Evolutionary conservation across 2,113 vertebrate species (phyloP), one percentile per base, ranked within the genome.

Genomic region (Chrysochloris asiatica): DNA sequence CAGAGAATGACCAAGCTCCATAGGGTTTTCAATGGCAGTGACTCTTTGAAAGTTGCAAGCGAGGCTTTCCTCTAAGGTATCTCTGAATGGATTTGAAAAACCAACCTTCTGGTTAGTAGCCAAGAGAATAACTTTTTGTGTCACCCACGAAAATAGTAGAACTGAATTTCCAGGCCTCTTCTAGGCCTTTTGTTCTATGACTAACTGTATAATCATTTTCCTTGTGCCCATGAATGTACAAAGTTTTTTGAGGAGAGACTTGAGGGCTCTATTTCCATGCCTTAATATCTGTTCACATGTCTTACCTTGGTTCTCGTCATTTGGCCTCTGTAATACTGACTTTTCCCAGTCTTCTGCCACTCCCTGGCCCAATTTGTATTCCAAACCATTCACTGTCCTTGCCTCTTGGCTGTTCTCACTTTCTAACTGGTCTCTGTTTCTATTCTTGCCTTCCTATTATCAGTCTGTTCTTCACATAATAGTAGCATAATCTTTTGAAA

Each of bases 201-300:
- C n/a, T n/a, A n/a, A n/a, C 3, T 56, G 0, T 30, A 0, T 22
- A 8, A 56, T 65, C 7, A 11, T 5, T 48, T 82, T 0, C 65
- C 61, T 47, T 33, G 14, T 45, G 41, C 3, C 30, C 56, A 59
- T 28, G 36, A 83, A 2, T 59, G 81, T 63, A 22, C 24, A 59
- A 17, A 33, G 0, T 7, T 52, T 61, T 94, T 67, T 50, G 69
- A 86, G 14, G 63, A 56, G 11, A 85, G 67, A 73, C 28, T 86
- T 73, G 45, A 75, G 43, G 41, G 54, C 26, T 79, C 9, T 33
- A 41, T 91, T 84, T 81, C 76, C 82, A n/a, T 24, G 63, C 81
- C 65, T 63, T 7, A 43, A 9, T 36, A 43, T 4, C 6, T 4
- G 8, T 10, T 77, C 19, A 10, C 8, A 7, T n/a, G 36, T 87